These are phyloP conservation scores for Drosophila flavopinicola DNA, from an alignment of 2,888 invertebrate genomes.

Conservation along the genomic window DNA sequence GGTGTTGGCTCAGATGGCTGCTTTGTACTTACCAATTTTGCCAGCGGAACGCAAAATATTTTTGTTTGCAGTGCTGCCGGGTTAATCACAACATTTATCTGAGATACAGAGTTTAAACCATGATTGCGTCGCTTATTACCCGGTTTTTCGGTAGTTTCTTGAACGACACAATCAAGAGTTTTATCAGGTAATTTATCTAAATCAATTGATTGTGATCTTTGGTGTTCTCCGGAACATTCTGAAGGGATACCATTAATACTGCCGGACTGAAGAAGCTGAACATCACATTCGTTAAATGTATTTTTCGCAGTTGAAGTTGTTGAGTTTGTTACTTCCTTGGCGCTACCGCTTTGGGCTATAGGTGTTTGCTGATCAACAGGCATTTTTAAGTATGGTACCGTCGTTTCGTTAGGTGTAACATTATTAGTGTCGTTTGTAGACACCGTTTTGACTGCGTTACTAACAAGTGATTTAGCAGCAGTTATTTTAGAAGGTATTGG, in stretches of 20 bases:
- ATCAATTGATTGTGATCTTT: not conserved
- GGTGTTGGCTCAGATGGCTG: not conserved
- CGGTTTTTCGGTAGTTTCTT: not conserved
- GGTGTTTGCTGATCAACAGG: not conserved
- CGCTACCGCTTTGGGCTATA: not conserved
- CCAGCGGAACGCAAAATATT: conserved; percentile 42
- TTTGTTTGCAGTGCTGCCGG: conserved; percentile 5
- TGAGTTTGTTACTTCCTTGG: not conserved
- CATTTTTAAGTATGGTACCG: not conserved
- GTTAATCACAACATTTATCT: conserved; percentile 25
- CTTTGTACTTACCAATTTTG: conserved; percentile 26
- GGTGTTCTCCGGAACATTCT: not conserved
- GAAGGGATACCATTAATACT: not conserved
- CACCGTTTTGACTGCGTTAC: not conserved
- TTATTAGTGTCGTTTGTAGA: not conserved
- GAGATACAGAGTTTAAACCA: not conserved
- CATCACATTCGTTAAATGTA: not conserved
- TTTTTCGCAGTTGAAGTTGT: not conserved
- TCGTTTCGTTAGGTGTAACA: not conserved
- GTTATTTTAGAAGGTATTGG: too few relatives aligned
- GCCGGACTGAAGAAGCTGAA: not conserved
- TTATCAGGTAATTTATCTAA: not conserved
- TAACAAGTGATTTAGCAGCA: not conserved
- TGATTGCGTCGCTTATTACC: conserved; percentile 3
- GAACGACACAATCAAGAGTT: not conserved